These are phyloP conservation scores for Spatula clypeata DNA, from an alignment of 2,797 vertebrate genomes.

Conservation along the genomic window DNA sequence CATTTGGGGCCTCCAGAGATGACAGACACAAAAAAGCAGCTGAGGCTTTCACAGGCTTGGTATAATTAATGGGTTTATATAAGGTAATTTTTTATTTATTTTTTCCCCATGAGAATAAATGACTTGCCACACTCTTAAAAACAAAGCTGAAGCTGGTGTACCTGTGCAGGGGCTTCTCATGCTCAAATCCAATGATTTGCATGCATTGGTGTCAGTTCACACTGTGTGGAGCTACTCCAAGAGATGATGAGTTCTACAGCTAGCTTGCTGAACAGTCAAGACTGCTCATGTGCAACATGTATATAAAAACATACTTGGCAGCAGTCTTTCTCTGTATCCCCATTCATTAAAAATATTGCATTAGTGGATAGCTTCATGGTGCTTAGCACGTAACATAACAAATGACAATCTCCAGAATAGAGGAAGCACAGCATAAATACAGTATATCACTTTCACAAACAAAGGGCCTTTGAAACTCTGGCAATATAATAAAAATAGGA, in stretches of 20 bases:
- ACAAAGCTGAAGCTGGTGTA: not conserved
- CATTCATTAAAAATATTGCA: not conserved
- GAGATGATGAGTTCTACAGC: not conserved
- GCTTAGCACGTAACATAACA: not conserved
- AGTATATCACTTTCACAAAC: not conserved
- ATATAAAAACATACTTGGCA: not conserved
- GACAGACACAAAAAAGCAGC: not conserved
- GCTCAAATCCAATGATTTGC: not conserved
- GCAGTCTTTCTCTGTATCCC: not conserved
- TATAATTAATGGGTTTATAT: not conserved
- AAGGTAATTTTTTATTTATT: not conserved
- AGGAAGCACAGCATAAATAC: not conserved
- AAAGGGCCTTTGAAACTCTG: not conserved
- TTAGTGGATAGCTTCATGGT: not conserved
- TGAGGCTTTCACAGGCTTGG: not conserved
- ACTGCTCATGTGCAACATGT: not conserved
- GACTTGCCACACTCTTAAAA: not conserved
- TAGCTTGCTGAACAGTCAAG: not conserved
- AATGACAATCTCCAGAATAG: not conserved
- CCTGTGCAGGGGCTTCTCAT: not conserved
- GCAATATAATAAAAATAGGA: not conserved
- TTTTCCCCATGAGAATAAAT: not conserved
- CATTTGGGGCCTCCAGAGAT: not conserved
- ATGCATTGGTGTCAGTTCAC: rapidly evolving
- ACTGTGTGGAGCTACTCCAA: not conserved